Evolutionary conservation across 2,797 vertebrate genomes (phyloP), one percentile per base, ranked within the genome.

Genomic region (Acanthopagrus latus): DNA sequence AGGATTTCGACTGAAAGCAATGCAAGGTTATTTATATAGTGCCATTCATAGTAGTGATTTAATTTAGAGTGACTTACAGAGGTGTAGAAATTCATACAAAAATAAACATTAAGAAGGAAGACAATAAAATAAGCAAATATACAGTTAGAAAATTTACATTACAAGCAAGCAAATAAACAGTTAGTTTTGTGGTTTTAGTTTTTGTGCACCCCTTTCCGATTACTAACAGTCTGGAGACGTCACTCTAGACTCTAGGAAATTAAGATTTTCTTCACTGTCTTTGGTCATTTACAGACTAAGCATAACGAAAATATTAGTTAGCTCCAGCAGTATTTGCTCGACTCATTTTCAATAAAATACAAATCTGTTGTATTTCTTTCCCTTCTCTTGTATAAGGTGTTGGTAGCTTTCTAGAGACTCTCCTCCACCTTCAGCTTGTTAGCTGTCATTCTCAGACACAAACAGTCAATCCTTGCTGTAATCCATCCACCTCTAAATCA

Each of bases 401-500:
- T 5, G 9, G n/a, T 57, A 25, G 57, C 46, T 25, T 38, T 62
- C 29, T 2, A 58, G 50, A 76, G 48, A 38, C 2, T 55, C 64
- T 48, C 23, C 6, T 56, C 63, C 51, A 23, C 66, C 52, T 29
- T 80, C 23, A 17, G n/a, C 50, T 20, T 41, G 52, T 69, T 52
- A 18, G 33, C 72, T 79, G 67, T 78, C 68, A 50, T 55, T 76
- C 48, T 77, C 44, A 11, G 50, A 46, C 50, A 44, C 5, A 44
- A 41, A 44, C 55, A 21, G 62, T 59, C 64, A 54, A 12, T 48
- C 66, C n/a, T 56, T 13, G 17, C 70, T 77, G 76, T 86, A 52
- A 86, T 38, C 46, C 59, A 83, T 84, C 88, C 51, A 33, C 72
- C 82, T 81, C 76, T 91, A 90, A 91, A 92, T 94, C 85, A 86